Base-by-base conservation (phyloP, 2,797 vertebrate genomes). In the Poliocrania exsul region DNA sequence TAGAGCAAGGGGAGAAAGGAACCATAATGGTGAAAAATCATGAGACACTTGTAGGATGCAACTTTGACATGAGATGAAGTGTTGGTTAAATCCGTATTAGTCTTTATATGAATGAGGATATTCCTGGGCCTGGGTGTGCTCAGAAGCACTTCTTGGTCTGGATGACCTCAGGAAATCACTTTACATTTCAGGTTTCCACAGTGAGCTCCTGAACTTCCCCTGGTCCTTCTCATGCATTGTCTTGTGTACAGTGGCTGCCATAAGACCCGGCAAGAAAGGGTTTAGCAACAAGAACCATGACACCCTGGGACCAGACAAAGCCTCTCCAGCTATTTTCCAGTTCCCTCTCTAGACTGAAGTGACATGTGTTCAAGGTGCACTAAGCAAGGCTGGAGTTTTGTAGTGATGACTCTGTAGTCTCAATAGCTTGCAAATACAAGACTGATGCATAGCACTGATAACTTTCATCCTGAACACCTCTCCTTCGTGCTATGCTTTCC, bases 351-450 rank as follows among this genome's bases (percentile, higher is more conserved):
- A 21, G 51, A 47, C 2, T 60, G 42, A 57, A 96, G 20, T 1
- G 5, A 44, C 15, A 38, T 1, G 0, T 1, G 16, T 51, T 77
- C 40, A 66, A 40, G 15, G 29, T 33, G 40, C 16, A 46, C 9
- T 37, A 60, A 67, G 23, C 16, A 24, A 26, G 46, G 44, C 26
- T 31, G 49, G 80, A 83, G 35, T 38, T 86, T 56, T 35, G 24
- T 20, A 35, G 29, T 5, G 15, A 42, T 37, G 38, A 75, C 16
- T 70, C 44, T 51, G 23, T 38, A 80, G 33, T 24, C 51, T 89
- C 47, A 33, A 11, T 33, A 65, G 50, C 42, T 86, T 3, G 0
- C 78, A 90, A 78, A 44, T 5, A 54, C 6, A 37, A 46, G 50
- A 42, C 18, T 49, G 33, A 88, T 77, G 44, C 92, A 62, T 3